Percentiles rank a stretch among this genome's conserved stretches.
Evolutionary conservation across 2,797 vertebrate species (phyloP).

Genomic region (Squalus acanthias): DNA sequence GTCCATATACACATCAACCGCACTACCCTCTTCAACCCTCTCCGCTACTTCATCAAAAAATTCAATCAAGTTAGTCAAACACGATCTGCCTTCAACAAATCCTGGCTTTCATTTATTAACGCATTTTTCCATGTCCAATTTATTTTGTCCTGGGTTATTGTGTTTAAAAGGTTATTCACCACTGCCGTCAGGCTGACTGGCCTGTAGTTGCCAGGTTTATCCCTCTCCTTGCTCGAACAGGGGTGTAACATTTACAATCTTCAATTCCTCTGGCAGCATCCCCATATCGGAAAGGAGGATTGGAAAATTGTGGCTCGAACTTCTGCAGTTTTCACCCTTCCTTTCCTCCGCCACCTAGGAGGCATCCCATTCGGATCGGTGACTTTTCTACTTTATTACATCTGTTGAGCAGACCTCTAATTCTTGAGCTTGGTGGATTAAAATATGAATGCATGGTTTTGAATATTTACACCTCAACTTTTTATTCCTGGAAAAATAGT

Average conservation of each 20-base stretch:
- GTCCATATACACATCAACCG: not conserved
- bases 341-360: not conserved
- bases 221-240: not conserved
- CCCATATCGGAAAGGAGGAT: no score
- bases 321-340: not conserved
- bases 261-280: not conserved
- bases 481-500: not conserved
- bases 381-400: not conserved
- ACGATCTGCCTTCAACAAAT: not conserved
- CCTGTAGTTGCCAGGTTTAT: not conserved
- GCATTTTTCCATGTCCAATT: not conserved
- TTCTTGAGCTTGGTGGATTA: not conserved
- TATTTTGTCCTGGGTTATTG: not conserved
- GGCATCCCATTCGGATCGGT: not conserved
- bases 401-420: not conserved
- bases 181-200: not conserved
- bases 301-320: not conserved
- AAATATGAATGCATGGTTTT: not conserved
- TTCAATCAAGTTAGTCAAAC: not conserved
- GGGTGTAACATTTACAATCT: not conserved
- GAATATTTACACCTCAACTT: not conserved
- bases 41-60: not conserved
- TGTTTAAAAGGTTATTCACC: not conserved
- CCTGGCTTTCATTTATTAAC: not conserved
- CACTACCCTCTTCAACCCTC: not conserved